Percentiles rank a stretch among this genome's conserved stretches.
phyloP scores from a whole-genome alignment of 2,797 vertebrate genomes.

The Ambastaia sidthimunki region DNA sequence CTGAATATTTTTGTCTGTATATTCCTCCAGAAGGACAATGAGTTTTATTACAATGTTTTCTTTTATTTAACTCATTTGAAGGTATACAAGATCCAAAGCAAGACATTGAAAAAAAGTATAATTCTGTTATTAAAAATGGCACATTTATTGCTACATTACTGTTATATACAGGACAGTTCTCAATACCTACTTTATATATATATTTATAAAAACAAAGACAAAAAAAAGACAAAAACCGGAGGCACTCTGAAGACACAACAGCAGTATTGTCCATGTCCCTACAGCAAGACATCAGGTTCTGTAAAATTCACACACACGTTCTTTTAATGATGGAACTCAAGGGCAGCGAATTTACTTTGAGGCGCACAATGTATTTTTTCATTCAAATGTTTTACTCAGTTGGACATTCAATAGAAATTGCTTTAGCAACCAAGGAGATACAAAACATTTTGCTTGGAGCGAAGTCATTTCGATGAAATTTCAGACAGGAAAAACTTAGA shows the following conservation, averaged over 20 bases:
- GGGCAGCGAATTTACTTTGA: conserved; percentile 40
- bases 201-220: conserved; percentile 61
- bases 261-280: conserved; percentile 71
- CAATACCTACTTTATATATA: conserved; percentile 84
- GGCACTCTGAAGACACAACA: conserved; percentile 86
- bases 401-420: conserved; percentile 45
- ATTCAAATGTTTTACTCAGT: conserved; percentile 22
- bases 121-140: conserved; percentile 85
- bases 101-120: conserved; percentile 81
- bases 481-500: background rate
- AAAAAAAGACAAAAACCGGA: conserved; percentile 75
- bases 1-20: too few relatives aligned
- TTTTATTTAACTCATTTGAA: conserved; percentile 78
- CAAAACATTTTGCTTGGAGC: conserved; percentile 6
- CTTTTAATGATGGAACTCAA: conserved; percentile 44
- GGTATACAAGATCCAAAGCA: conserved; percentile 88
- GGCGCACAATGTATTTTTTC: background rate
- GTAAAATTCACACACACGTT: conserved; percentile 56
- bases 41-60: conserved; percentile 82
- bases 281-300: conserved; percentile 69
- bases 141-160: conserved; percentile 92
- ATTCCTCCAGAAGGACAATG: conserved; percentile 42
- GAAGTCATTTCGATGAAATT: background rate
- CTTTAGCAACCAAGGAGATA: conserved; percentile 18
- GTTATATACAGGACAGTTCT: conserved; percentile 93